phyloP scores from a whole-genome alignment of 2,888 invertebrate species.

The Ecdyonurus torrentis region DNA sequence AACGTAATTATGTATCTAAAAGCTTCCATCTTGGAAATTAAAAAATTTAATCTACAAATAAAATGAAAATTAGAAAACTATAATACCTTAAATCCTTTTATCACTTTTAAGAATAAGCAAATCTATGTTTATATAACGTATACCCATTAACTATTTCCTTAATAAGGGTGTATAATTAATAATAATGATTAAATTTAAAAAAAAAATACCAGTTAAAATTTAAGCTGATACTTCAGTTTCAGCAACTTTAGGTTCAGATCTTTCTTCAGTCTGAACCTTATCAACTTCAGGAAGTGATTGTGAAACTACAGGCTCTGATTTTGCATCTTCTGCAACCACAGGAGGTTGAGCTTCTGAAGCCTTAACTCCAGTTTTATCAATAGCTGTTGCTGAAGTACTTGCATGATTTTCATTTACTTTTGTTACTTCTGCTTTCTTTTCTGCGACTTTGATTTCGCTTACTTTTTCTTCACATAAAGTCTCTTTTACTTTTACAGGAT shows the following conservation, averaged over 20 bases:
- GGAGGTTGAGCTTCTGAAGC: background rate
- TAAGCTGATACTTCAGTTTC: background rate
- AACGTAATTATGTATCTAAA: too few relatives aligned
- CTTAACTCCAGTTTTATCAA: too few relatives aligned
- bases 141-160: background rate
- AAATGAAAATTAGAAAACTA: too few relatives aligned
- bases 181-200: background rate
- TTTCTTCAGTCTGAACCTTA: background rate
- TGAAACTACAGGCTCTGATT: background rate
- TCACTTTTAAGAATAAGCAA: too few relatives aligned
- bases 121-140: too few relatives aligned
- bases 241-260: background rate
- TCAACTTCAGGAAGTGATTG: background rate
- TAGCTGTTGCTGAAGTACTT: background rate
- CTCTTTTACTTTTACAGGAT: background rate
- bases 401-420: background rate
- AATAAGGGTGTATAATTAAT: background rate
- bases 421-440: background rate
- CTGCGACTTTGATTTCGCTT: background rate
- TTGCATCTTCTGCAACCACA: background rate
- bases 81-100: too few relatives aligned
- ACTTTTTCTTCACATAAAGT: background rate
- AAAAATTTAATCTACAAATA: too few relatives aligned
- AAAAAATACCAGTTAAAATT: background rate
- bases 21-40: too few relatives aligned